Evolutionary conservation across 2,113 vertebrate genomes (phyloP).

Genomic region (Tylochromis polylepis): DNA sequence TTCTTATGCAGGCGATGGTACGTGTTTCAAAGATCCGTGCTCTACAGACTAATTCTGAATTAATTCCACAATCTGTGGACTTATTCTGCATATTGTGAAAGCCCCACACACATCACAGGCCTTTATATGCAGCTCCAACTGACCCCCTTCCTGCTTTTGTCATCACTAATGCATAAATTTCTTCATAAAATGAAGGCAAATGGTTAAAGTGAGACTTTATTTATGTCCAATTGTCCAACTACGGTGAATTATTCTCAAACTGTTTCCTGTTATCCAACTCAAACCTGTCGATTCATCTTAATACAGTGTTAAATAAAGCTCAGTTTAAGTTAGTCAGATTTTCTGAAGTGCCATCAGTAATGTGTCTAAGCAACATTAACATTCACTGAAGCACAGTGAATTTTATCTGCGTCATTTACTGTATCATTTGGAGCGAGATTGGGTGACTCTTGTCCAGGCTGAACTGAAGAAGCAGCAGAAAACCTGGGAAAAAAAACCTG

Average conservation of each 20-base stretch:
- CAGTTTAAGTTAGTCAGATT: too few relatives aligned
- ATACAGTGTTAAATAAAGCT: too few relatives aligned
- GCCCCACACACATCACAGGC: background rate
- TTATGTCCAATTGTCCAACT: background rate
- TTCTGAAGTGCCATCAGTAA: too few relatives aligned
- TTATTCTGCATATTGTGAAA: background rate
- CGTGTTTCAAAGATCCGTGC: background rate
- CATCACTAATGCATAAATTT: background rate
- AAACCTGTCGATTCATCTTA: too few relatives aligned
- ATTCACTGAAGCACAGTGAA: too few relatives aligned
- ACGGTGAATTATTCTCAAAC: background rate
- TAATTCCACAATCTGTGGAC: background rate
- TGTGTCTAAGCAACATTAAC: too few relatives aligned
- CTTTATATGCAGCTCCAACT: background rate
- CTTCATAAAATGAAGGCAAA: background rate
- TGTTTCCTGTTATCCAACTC: too few relatives aligned
- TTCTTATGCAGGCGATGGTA: background rate
- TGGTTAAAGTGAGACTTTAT: background rate
- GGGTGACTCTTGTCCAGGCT: too few relatives aligned
- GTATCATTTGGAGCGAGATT: too few relatives aligned
- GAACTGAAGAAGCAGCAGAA: too few relatives aligned
- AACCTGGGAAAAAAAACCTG: too few relatives aligned
- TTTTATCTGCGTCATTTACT: too few relatives aligned
- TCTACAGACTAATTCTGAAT: background rate
- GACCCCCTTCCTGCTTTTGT: background rate